Percentiles rank a stretch among this genome's conserved stretches.
Conservation (phyloP, 2,797 vertebrate genomes). For the Avahi laniger region DNA sequence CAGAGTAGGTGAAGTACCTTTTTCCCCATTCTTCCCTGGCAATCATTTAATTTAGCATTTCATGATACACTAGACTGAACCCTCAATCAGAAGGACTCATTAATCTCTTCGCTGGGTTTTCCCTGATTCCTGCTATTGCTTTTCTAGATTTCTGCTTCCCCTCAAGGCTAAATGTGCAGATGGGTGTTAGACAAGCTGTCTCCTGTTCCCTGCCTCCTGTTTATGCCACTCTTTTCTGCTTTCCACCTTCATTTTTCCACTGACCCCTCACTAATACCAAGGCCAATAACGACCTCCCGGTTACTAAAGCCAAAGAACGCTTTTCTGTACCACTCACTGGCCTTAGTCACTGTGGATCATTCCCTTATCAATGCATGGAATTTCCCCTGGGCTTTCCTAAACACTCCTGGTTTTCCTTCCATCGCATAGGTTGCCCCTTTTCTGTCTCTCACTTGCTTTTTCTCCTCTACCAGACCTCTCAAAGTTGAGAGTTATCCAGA, state of each 20-base stretch:
- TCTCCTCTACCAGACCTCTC: not conserved
- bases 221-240: not conserved
- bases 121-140: not conserved
- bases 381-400: not conserved
- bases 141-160: not conserved
- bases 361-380: not conserved
- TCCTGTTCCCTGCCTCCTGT: not conserved
- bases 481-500: not conserved
- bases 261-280: not conserved
- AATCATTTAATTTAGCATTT: not conserved
- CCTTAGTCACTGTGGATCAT: not conserved
- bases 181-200: not conserved
- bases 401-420: not conserved
- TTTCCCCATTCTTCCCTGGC: not conserved
- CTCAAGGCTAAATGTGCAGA: not conserved
- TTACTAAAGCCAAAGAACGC: not conserved
- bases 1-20: not conserved
- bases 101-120: not conserved
- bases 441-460: not conserved
- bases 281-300: not conserved
- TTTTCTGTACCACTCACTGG: not conserved
- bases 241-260: too few species aligned
- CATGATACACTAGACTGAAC: not conserved
- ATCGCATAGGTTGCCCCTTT: not conserved
- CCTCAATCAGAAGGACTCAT: not conserved